Base-by-base conservation (phyloP, 2,888 invertebrate genomes). In the Hirudinaria manillensis region DNA sequence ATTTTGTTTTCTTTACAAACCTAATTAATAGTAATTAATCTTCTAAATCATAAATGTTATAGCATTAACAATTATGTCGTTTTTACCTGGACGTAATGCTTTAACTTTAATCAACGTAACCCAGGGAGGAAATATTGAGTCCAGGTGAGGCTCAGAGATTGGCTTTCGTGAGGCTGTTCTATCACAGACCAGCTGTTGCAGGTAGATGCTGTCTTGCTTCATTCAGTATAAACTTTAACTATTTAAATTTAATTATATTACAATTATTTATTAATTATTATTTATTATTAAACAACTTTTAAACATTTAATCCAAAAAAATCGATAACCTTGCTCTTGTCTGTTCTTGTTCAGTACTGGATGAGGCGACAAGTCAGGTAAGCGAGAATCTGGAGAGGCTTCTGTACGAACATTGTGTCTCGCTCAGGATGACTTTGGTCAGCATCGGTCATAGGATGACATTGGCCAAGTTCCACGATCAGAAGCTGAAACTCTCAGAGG, bases 121-220 rank as follows among this genome's bases (percentile, higher is more conserved):
- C n/a, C 79, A 84, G 87, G 86, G 85, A 86, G 80, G 93, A 96
- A 83, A 93, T 94, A 77, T 88, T 98, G 56, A 94, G 94, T 0
- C 97, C 97, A 0, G 98, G 97, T 0, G 98, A 98, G 86, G 95
- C 95, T 86, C 97, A 98, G 85, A 87, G 98, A 79, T 91, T 98
- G 88, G 95, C 95, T 2, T 91, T 98, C 87, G 95, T 95, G 0
- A 87, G 98, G 78, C 88, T 98, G 80, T 95, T 97, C 86, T 98
- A 94, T 86, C 95, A 97, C 85, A 81, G 82, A 72, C 88, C 89
- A 2, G 80, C 83, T 73, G 84, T 88, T 79, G 88, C 87, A 56
- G 81, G 85, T 85, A 80, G 78, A 78, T 53, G 13, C 13, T 16
- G 21, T 16, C 13, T 16, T 53, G 53, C 21, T 53, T 45, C 16